A percentile compares a stretch with the other conserved stretches of the same genome.
Evolutionary conservation across 2,888 invertebrate species (phyloP).

Genomic region (Lithodes maja): DNA sequence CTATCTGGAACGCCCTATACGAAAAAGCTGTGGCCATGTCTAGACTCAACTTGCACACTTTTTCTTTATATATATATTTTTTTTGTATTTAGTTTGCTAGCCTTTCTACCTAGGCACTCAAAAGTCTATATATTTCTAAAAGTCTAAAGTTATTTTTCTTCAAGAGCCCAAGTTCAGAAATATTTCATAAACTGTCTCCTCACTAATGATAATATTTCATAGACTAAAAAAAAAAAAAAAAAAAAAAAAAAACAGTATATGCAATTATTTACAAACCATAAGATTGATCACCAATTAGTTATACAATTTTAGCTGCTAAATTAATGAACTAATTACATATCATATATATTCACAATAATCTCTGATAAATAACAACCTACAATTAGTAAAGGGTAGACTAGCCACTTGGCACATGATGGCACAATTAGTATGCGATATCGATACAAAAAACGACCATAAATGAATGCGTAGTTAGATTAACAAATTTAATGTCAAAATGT

Average conservation of each 20-base stretch:
- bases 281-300: background rate
- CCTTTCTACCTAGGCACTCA: constrained; percentile 39
- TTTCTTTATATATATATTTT: background rate
- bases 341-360: constrained; percentile 33
- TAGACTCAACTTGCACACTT: background rate
- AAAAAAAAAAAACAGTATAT: constrained; percentile 7
- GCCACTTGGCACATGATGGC: too few species aligned
- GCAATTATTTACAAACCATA: constrained; percentile 26
- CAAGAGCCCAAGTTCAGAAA: background rate
- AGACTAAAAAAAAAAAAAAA: constrained; percentile 11
- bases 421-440: too few species aligned
- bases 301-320: constrained; percentile 29
- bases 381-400: background rate
- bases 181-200: constrained; percentile 18
- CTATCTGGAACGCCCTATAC: constrained; percentile 16
- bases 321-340: background rate
- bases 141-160: constrained; percentile 28
- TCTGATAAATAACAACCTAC: constrained; percentile 40
- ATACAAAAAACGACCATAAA: too few species aligned
- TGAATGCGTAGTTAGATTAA: too few species aligned
- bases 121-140: constrained; percentile 27
- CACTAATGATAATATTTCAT: constrained; percentile 22
- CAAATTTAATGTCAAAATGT: too few species aligned
- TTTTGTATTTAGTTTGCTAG: constrained; percentile 24
- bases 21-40: constrained; percentile 15